phyloP scores from a whole-genome alignment of 2,888 invertebrate species.

The Sceliomorpha sp. region DNA sequence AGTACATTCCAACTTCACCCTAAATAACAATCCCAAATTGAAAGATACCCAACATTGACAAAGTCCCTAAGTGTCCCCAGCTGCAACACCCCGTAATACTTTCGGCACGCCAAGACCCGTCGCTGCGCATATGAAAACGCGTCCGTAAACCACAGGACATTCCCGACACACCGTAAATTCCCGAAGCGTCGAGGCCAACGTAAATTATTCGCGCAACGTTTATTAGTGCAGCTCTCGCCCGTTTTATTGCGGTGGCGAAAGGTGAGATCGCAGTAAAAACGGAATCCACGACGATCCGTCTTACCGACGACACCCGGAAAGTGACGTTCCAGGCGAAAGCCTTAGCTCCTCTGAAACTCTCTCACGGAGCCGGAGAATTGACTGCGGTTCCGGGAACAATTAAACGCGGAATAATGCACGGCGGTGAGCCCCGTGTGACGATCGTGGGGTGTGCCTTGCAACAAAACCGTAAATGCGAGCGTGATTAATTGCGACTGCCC shows the following conservation, averaged over 20 bases:
- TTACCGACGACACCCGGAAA: slow-evolving; percentile 23
- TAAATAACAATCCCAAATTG: too few species aligned
- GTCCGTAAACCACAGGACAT: too few species aligned
- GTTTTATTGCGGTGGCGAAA: slow-evolving; percentile 10
- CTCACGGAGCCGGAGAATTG: slow-evolving; percentile 31
- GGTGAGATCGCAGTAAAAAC: slow-evolving; percentile 7
- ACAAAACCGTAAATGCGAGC: slow-evolving; percentile 57
- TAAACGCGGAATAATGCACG: slow-evolving; percentile 45
- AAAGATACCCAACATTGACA: too few species aligned
- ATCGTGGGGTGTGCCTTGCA: slow-evolving; percentile 53
- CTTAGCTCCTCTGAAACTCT: slow-evolving; percentile 36
- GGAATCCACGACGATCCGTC: slow-evolving; percentile 18
- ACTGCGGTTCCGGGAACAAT: slow-evolving; percentile 53
- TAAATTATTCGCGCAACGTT: slow-evolving; percentile 24
- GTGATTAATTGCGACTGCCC: slow-evolving; percentile 56
- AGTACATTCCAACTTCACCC: too few species aligned
- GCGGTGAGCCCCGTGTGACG: slow-evolving; percentile 12
- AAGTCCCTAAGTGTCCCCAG: too few species aligned
- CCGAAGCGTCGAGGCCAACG: neutral
- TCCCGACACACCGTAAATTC: too few species aligned
- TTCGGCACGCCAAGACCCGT: too few species aligned
- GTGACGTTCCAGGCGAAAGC: slow-evolving; percentile 19
- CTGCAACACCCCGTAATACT: too few species aligned
- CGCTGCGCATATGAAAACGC: too few species aligned
- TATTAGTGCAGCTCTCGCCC: slow-evolving; percentile 21